Base-by-base conservation (phyloP, 2,888 invertebrate species). In the Oeneis ivallda region DNA sequence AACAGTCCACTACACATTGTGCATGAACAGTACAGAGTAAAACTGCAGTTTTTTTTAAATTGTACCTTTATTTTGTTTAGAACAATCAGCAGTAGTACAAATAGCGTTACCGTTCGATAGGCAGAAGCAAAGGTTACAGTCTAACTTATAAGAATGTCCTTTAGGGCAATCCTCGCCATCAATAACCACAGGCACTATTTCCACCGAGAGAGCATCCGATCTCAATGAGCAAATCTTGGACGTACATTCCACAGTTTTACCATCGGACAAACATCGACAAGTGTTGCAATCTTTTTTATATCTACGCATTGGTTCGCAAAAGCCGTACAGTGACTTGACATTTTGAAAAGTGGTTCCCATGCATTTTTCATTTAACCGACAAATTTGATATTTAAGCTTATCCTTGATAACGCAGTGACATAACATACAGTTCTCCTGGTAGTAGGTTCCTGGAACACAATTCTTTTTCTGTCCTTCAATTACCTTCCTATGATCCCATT, bases 51-150 rank as follows among this genome's bases (percentile, higher is more conserved):
- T 17, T 19, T 32, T 49, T 41, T 50, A 63, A n/a, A 57, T 39
- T 39, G 10, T 57, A 49, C 17, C 34, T 32, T 17, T 50, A 57
- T 13, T 19, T 54, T 39, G n/a, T 15, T 13, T 70, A 15, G 62
- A 43, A 72, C 90, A 89, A 56, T 77, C 69, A 5, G 71, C 68
- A 1, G 85, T 82, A 0, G 89, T 85, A 71, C 90, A 91, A 9
- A 90, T 70, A 3, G 85, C 83, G 52, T 89, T 86, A 0, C 87
- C 89, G 56, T 84, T 86, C 0, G 75, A 70, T 50, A 89, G 69
- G 61, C 90, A 91, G 66, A 83, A 80, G 64, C 90, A 91, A 43
- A 79, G 59, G 62, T 91, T 90, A 57, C 90, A 91, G 26, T 82
- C 82, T 3, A 89, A 76, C 60, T 76, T 81, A 66, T 85, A 90